Evolutionary conservation across 2,888 invertebrate species (phyloP), one percentile per base, ranked within the genome.

Genomic region (Nomada fucata): DNA sequence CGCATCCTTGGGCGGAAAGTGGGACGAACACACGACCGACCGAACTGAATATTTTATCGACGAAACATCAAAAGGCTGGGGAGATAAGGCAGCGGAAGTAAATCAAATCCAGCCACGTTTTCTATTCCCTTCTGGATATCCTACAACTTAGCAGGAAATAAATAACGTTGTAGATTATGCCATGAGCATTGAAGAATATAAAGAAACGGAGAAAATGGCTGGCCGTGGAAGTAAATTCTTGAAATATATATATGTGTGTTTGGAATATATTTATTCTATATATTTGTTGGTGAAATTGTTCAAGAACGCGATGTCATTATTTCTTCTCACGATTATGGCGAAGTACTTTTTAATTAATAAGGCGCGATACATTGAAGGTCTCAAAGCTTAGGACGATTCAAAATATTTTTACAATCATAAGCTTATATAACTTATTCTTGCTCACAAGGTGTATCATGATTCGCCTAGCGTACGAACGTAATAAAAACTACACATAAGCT

Each of bases 41-140:
- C 11, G 42, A 65, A 36, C 57, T 81, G 87, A 83, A 87, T 85
- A 83, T 87, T 86, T 81, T 65, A 85, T 80, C 72, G 76, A 61
- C 64, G 72, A 64, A 73, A 75, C 61, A 67, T 77, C 63, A 68
- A 53, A 76, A 77, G 64, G 57, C 44, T 20, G 2, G 47, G 18
- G 15, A 15, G 23, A 69, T 47, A 29, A 59, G 15, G 42, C 20
- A n/a, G n/a, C 5, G 23, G 47, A 44, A 68, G 64, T 70, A 65
- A 79, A 76, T 85, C 68, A 65, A 65, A 64, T 68, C 52, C 47
- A 9, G 7, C n/a, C 44, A 64, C 18, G 26, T 67, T 79, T 61
- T 47, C 29, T 26, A 36, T 67, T 44, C 53, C 20, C 59, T 42
- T 59, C 18, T 29, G 29, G 44, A 50, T n/a, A 29, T 63, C 18